Percentiles rank a stretch among this genome's conserved stretches.
Evolutionary conservation across 2,888 invertebrate species (phyloP).

Genomic region (Melanophora roralis): DNA sequence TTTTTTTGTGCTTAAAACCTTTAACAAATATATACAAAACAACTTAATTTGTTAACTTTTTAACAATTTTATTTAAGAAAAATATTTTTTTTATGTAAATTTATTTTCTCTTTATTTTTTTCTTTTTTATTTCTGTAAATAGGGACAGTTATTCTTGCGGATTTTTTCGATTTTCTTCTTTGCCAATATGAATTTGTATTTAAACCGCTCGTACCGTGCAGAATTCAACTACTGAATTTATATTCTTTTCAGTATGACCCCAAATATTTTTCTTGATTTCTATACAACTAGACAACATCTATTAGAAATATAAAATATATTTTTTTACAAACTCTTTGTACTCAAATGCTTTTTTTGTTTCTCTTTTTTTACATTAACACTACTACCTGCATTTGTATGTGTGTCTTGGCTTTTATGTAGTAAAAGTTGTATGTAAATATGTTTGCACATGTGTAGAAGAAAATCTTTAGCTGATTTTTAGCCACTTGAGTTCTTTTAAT

Average conservation of each 20-base stretch:
- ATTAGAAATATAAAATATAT: slow-evolving; percentile 31
- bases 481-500: slow-evolving; percentile 9
- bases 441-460: background rate
- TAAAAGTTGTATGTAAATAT: background rate
- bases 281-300: slow-evolving; percentile 28
- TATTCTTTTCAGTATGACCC: slow-evolving; percentile 57
- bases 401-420: background rate
- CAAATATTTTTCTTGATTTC: slow-evolving; percentile 56
- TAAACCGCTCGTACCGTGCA: slow-evolving; percentile 61
- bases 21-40: too few species aligned
- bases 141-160: slow-evolving; percentile 27
- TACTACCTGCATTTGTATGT: too few species aligned
- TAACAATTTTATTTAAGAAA: background rate
- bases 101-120: background rate
- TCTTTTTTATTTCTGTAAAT: slow-evolving; percentile 12
- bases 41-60: background rate
- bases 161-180: slow-evolving; percentile 39
- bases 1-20: background rate
- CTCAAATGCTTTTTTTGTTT: slow-evolving; percentile 29
- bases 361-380: too few species aligned
- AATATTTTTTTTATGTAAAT: background rate
- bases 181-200: slow-evolving; percentile 33
- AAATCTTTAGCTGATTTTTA: slow-evolving; percentile 28
- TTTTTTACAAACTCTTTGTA: slow-evolving; percentile 35
- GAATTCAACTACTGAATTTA: slow-evolving; percentile 60